Percentiles rank a stretch among this genome's conserved stretches.
Conservation (phyloP, 2,113 vertebrate species). For the Oxyruncus cristatus region DNA sequence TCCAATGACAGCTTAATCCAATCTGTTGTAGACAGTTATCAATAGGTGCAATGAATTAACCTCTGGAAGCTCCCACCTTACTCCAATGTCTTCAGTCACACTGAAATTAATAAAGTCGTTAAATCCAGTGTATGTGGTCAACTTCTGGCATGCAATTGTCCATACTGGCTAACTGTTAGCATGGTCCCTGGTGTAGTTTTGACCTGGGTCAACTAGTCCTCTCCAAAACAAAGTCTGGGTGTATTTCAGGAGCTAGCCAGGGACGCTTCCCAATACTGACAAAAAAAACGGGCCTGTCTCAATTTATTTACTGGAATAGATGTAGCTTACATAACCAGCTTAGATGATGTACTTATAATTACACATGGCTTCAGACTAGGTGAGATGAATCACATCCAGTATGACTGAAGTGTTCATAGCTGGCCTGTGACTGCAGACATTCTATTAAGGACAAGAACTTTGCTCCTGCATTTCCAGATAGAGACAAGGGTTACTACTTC, state of each 20-base stretch:
- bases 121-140: neutral
- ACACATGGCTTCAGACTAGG: neutral
- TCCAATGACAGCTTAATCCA: neutral
- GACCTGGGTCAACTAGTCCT: neutral
- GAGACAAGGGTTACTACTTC: neutral
- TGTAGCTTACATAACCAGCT: neutral
- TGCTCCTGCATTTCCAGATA: neutral
- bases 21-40: neutral
- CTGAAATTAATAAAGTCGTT: neutral
- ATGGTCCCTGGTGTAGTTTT: neutral
- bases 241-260: neutral
- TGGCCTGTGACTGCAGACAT: neutral
- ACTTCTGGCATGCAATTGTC: neutral
- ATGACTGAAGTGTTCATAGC: neutral
- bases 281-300: neutral
- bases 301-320: neutral
- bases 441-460: neutral
- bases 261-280: neutral
- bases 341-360: neutral
- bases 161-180: neutral
- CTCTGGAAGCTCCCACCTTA: neutral
- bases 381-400: neutral
- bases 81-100: neutral
- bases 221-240: slow-evolving; percentile 12
- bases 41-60: neutral